Conservation (phyloP, 2,888 invertebrate species). For the Nephrotoma flavescens region DNA sequence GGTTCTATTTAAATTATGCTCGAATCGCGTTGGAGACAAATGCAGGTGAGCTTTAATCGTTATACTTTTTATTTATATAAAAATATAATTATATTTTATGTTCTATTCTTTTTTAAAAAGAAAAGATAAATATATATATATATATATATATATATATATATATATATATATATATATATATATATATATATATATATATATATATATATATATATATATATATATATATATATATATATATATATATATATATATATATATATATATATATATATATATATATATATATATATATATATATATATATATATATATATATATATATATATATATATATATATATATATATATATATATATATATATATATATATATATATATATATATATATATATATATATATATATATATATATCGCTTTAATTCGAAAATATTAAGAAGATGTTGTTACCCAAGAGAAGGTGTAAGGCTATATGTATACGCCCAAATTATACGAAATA, state of each 20-base stretch:
- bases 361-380: not conserved
- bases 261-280: no score
- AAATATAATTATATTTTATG: not conserved
- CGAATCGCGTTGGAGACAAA: not conserved
- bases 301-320: no score
- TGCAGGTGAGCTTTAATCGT: not conserved
- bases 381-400: not conserved
- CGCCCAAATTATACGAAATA: not conserved
- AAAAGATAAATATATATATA: no score
- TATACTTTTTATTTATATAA: not conserved
- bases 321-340: not conserved
- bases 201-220: no score
- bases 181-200: no score
- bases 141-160: no score
- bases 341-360: not conserved
- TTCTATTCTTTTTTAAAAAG: no score
- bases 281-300: no score
- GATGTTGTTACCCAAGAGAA: not conserved
- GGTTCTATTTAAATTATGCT: not conserved
- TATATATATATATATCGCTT: not conserved
- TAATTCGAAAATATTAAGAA: not conserved
- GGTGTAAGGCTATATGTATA: not conserved
- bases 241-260: no score
- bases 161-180: no score
- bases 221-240: no score